Evolutionary conservation across 1,140 invertebrate genomes (phyloP), one percentile per base, ranked within the genome.

Genomic region (Drosophila neocordata): DNA sequence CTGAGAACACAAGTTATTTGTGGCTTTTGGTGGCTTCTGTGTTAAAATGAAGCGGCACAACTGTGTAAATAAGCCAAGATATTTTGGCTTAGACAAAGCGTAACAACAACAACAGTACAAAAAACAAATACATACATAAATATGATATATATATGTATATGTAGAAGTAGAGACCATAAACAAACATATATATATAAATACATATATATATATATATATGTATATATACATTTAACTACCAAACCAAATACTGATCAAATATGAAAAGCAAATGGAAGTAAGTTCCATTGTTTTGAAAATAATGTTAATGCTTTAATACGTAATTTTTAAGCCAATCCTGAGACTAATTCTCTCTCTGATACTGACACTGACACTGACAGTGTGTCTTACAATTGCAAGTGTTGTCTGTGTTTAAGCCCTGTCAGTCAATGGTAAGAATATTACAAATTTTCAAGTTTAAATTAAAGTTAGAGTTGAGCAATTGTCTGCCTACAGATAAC

Each of bases 41-140:
- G 34, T 67, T 69, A 59, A 22, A 48, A 34, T 65, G 58, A 71
- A 44, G 67, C 75, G 51, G 56, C 31, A 74, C 83, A 87, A 83
- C 83, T 87, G 83, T 83, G 72, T 61, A 83, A 89, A 88, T 37
- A 88, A 56, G 24, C 58, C 66, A 48, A 48, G 48, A 59, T 64
- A 57, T 65, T 63, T 69, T 56, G 59, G 60, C 78, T 71, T 61
- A 87, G 82, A 85, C 74, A 77, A 79, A 79, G 68, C 71, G 56
- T 22, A 35, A 58, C 60, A 66, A 27, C 48, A 41, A 34, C 55
- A 15, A 37, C 34, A 66, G 56, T 8, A 27, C 9, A 13, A 27
- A 44, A 56, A 41, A 64, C 38, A 70, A 53, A 37, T 20, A 9
- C n/a, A 56, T 38, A 15, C 53, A 73, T 58, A 73, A 66, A 73